A percentile compares a stretch with the other conserved stretches of the same genome.
These are phyloP conservation scores for Caprella mutica DNA, from an alignment of 2,888 invertebrate genomes.

Conservation along the genomic window DNA sequence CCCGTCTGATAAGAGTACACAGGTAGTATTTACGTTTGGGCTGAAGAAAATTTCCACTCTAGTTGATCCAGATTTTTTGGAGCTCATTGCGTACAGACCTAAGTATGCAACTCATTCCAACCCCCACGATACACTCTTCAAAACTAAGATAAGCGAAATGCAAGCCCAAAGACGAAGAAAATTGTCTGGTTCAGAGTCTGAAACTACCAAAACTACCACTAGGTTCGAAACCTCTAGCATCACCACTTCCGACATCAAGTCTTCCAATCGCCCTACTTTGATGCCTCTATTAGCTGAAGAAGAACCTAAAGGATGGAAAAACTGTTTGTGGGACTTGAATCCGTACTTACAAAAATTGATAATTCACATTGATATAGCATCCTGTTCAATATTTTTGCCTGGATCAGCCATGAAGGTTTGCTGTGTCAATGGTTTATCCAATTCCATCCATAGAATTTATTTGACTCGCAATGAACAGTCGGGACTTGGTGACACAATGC, in stretches of 20 bases:
- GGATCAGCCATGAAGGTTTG: slow-evolving; percentile 16
- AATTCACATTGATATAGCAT: slow-evolving; percentile 23
- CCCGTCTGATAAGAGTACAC: slow-evolving; percentile 15
- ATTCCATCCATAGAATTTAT: slow-evolving; percentile 29
- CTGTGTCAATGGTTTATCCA: slow-evolving; percentile 20
- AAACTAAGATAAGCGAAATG: slow-evolving; percentile 24
- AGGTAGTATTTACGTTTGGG: slow-evolving; percentile 18
- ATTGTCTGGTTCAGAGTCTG: slow-evolving; percentile 12
- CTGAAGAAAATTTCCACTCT: slow-evolving; percentile 22
- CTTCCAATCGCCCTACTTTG: no score
- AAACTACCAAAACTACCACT: no score
- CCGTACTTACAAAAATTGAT: slow-evolving; percentile 22
- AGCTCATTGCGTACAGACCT: slow-evolving; percentile 27
- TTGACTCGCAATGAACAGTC: slow-evolving; percentile 22
- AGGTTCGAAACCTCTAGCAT: no score
- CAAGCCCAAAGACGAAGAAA: background rate
- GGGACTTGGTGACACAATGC: slow-evolving; percentile 22
- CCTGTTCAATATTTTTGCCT: slow-evolving; percentile 20
- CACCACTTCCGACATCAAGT: no score
- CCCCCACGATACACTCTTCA: slow-evolving; percentile 15
- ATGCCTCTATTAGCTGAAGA: background rate
- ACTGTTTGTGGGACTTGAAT: slow-evolving; percentile 19
- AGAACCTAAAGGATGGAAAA: slow-evolving; percentile 16
- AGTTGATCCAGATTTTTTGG: slow-evolving; percentile 20
- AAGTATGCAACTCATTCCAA: no score